phyloP scores from a whole-genome alignment of 2,113 vertebrate genomes.

The Oncorhynchus mykiss region DNA sequence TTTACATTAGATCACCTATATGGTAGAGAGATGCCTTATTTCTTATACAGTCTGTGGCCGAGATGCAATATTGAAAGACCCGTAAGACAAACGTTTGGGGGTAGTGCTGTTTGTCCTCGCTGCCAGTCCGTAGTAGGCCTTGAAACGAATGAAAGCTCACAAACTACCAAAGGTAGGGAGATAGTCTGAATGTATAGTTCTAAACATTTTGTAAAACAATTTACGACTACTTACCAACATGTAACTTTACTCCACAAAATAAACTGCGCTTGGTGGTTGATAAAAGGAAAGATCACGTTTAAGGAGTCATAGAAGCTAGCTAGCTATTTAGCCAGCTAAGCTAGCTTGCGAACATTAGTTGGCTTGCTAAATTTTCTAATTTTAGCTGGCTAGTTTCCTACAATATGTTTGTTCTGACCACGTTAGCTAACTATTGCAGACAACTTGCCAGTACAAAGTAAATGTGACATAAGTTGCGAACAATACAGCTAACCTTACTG shows the following conservation, averaged over 20 bases:
- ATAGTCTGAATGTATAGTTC: not conserved
- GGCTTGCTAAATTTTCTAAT: not conserved
- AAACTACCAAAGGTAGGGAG: not conserved
- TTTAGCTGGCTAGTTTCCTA: not conserved
- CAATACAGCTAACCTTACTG: not conserved
- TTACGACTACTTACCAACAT: not conserved
- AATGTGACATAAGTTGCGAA: not conserved
- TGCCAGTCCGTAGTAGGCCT: constrained; percentile 1
- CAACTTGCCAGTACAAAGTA: not conserved
- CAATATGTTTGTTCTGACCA: not conserved
- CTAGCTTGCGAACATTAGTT: not conserved
- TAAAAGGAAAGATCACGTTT: not conserved
- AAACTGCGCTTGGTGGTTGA: not conserved
- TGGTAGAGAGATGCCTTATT: too few species aligned
- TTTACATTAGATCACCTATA: too few species aligned
- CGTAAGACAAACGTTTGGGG: not conserved
- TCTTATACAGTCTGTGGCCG: too few species aligned
- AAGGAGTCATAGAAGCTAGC: not conserved
- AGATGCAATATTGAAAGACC: not conserved
- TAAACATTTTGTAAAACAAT: not conserved
- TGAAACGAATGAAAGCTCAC: constrained; percentile 2
- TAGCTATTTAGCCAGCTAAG: not conserved
- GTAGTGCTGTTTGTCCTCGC: not conserved
- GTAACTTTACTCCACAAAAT: not conserved
- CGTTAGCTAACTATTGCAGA: not conserved